Evolutionary conservation across 2,888 invertebrate species (phyloP).

Genomic region (Odontothrips loti): DNA sequence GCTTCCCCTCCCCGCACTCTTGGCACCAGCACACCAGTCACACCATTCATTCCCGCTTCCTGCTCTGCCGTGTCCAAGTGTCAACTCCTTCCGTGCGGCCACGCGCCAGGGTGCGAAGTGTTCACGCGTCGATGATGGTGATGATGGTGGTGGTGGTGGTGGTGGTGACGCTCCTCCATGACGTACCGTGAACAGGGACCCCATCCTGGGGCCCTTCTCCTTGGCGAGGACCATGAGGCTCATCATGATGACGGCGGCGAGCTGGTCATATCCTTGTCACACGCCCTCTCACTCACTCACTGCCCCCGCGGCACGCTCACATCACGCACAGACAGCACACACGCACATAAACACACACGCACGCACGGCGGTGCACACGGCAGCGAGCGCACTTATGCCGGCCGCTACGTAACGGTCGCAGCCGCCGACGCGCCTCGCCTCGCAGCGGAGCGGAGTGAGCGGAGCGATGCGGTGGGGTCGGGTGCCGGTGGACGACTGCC

Average conservation of each 20-base stretch:
- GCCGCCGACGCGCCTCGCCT: too few relatives aligned
- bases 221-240: constrained; percentile 35
- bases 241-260: constrained; percentile 6
- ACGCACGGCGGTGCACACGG: background rate
- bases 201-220: constrained; percentile 35
- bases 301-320: background rate
- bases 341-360: background rate
- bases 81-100: too few relatives aligned
- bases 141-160: too few relatives aligned
- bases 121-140: too few relatives aligned
- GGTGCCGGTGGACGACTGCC: background rate
- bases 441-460: too few relatives aligned
- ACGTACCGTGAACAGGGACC: constrained; percentile 38
- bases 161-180: background rate
- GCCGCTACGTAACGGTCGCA: too few relatives aligned
- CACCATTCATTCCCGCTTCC: too few relatives aligned
- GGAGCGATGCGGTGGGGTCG: background rate
- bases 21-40: background rate
- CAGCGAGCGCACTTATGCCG: background rate
- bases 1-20: background rate
- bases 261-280: background rate
- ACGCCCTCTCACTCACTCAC: background rate
- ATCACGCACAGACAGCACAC: background rate
- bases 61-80: too few relatives aligned
- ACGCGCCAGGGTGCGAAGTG: too few relatives aligned